phyloP scores from a whole-genome alignment of 2,113 vertebrate genomes.

The Peromyscus polionotus region DNA sequence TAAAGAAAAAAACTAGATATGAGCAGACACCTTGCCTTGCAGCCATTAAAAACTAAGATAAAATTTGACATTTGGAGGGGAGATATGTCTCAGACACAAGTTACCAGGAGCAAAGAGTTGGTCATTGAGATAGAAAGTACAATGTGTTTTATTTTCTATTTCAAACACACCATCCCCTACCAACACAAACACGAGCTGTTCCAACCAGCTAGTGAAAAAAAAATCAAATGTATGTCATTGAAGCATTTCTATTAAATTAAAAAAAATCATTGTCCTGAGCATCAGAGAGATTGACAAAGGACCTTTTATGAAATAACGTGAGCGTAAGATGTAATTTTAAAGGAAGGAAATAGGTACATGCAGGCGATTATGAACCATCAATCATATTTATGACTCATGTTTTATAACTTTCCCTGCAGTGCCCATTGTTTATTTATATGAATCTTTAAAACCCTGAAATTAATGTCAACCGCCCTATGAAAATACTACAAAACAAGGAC shows the following conservation, averaged over 20 bases:
- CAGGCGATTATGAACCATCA: slow-evolving; percentile 14
- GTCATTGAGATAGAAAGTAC: slow-evolving; percentile 7
- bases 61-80: slow-evolving; percentile 37
- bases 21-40: not conserved
- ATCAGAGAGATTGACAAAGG: not conserved
- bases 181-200: not conserved
- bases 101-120: not conserved
- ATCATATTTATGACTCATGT: slow-evolving; percentile 39
- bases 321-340: slow-evolving; percentile 55
- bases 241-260: slow-evolving; percentile 52
- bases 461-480: slow-evolving; percentile 64
- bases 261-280: not conserved
- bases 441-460: slow-evolving; percentile 68
- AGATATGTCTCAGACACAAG: not conserved
- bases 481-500: slow-evolving; percentile 57
- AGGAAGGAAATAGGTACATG: not conserved
- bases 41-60: slow-evolving; percentile 34
- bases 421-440: slow-evolving; percentile 56
- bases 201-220: not conserved
- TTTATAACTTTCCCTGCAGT: slow-evolving; percentile 43
- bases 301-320: slow-evolving; percentile 43
- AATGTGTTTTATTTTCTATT: not conserved
- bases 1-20: slow-evolving; percentile 16
- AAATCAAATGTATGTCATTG: not conserved
- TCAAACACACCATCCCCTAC: not conserved